phyloP scores from a whole-genome alignment of 1,140 invertebrate genomes.

The Bombus vancouverensis region DNA sequence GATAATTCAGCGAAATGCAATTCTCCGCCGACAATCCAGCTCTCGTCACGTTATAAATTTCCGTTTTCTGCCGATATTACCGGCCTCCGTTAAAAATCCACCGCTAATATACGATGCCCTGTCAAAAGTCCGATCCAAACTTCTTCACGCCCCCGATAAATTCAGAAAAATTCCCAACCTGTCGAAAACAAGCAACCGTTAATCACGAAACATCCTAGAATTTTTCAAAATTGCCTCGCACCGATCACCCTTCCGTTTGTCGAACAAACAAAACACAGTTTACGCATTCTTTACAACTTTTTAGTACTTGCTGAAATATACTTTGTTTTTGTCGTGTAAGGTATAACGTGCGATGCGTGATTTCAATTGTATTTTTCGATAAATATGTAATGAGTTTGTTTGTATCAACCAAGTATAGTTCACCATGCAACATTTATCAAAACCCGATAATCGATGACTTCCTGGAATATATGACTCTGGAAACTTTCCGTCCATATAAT shows the following conservation, averaged over 20 bases:
- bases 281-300: neutral
- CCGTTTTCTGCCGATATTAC: neutral
- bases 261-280: neutral
- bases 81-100: constrained; percentile 14
- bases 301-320: too few species aligned
- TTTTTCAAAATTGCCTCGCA: neutral
- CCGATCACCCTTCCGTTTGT: neutral
- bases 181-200: constrained; percentile 16
- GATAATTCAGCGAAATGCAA: constrained; percentile 29
- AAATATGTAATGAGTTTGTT: neutral
- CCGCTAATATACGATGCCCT: constrained; percentile 5
- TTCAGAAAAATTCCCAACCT: neutral
- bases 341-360: too few species aligned
- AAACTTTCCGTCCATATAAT: too few species aligned
- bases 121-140: constrained; percentile 23
- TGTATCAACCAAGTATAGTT: neutral
- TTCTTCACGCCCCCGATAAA: constrained; percentile 12
- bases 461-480: neutral
- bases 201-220: neutral
- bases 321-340: too few species aligned
- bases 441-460: neutral
- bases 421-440: neutral
- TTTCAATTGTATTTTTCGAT: neutral
- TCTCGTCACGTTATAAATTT: constrained; percentile 5
- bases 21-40: constrained; percentile 3